Base-by-base conservation (phyloP, 2,113 vertebrate genomes). In the Dryoscopus gambensis region DNA sequence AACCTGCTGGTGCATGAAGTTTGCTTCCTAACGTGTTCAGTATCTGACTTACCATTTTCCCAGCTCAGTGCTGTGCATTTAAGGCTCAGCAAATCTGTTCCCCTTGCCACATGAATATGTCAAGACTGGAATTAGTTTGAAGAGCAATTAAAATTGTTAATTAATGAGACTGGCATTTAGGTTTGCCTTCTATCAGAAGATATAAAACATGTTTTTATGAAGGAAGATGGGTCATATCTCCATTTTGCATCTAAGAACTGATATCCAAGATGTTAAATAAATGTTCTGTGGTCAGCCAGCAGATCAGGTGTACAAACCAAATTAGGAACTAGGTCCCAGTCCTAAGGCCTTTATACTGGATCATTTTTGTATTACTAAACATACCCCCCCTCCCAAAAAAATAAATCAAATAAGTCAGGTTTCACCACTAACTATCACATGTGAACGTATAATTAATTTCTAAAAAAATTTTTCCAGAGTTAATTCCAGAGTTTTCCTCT, bases 401-500 rank as follows among this genome's bases (percentile, higher is more conserved):
- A 71, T 7, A 59, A 88, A 77, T 53, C 28, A 53, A 53, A 53
- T 53, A 20, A 30, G 39, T 79, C 42, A 74, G n/a, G 47, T 53
- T 57, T 90, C 16, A 64, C 42, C 59, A 35, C 25, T 75, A 85
- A 96, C 37, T 85, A 82, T 15, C 8, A 9, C 30, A 74, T 42
- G 5, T 68, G 47, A 94, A 78, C 71, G 60, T 10, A 52, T 17
- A 92, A 94, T 71, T 30, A 44, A 82, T 94, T 93, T 92, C 40
- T 37, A 92, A 16, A 68, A 46, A 22, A 22, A 9, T 59, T 76
- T 79, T 91, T 92, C 85, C 67, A 46, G 87, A 94, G 37, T 42
- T 42, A 11, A 23, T 75, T 94, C 84, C 78, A 96, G 79, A 71
- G 50, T 73, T 96, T 89, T 97, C 42, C 62, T 77, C 59, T 82